Percentiles rank a stretch among this genome's conserved stretches.
Evolutionary conservation across 2,797 vertebrate species (phyloP).

Genomic region (Molossus alvarezi): DNA sequence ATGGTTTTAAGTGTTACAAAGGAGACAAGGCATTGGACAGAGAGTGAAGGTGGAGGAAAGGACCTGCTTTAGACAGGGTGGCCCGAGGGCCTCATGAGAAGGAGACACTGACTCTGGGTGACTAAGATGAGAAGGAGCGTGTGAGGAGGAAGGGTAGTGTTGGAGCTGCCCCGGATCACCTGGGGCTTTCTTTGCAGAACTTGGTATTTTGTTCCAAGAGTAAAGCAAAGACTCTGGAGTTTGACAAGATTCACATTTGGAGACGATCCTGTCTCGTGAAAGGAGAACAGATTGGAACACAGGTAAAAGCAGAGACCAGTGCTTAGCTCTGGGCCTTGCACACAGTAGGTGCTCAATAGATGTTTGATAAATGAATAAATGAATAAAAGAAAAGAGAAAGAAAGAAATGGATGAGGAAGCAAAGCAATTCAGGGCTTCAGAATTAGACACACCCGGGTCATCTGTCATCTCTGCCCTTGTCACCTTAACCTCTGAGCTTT

Average conservation of each 20-base stretch:
- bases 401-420: not conserved
- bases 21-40: not conserved
- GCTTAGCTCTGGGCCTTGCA: not conserved
- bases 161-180: accelerated
- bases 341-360: not conserved
- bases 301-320: not conserved
- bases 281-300: not conserved
- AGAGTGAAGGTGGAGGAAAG: not conserved
- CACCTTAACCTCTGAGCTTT: not conserved
- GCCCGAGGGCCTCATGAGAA: not conserved
- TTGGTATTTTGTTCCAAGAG: not conserved
- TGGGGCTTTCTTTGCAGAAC: not conserved
- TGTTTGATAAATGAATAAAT: slow-evolving; percentile 3
- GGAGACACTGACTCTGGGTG: not conserved
- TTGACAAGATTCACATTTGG: not conserved
- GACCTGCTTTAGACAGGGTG: not conserved
- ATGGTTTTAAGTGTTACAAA: not conserved
- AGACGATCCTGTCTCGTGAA: not conserved
- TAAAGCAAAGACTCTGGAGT: not conserved
- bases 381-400: not conserved
- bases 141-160: not conserved
- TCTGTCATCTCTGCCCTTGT: not conserved
- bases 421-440: not conserved
- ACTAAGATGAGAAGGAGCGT: not conserved
- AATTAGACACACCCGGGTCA: not conserved